Base-by-base conservation (phyloP, 2,888 invertebrate species). In the Ophion costatus region DNA sequence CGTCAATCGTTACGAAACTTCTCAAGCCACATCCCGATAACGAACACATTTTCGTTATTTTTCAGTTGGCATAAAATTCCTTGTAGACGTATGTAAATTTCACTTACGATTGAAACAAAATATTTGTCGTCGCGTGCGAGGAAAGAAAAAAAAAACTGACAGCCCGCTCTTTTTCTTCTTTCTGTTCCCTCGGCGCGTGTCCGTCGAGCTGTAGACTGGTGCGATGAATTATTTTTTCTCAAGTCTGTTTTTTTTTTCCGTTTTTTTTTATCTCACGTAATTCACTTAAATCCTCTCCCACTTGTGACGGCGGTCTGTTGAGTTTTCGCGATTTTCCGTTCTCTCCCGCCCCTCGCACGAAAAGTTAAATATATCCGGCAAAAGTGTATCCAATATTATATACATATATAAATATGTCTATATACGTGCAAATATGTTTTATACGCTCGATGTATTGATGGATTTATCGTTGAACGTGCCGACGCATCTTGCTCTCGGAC, bases 61-160 rank as follows among this genome's bases (percentile, higher is more conserved):
- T 74, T 61, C n/a, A 2, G 20, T 56, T n/a, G 17, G n/a, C 33
- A 57, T 57, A 20, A 42, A 71, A 22, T 57, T 38, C 14, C 42
- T 42, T 33, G 57, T n/a, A 20, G 17, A 42, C 56, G 51, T 69
- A 83, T 76, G 20, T 59, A 66, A 80, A 80, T 67, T 11, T 45
- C 80, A 84, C 84, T 84, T 79, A 84, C 84, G 82, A 84, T 84
- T 71, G 71, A 64, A 75, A 78, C 57, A 59, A 74, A 64, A 74
- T 77, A 81, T 81, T 79, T 61, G 77, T 59, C 67, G 63, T 57
- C 61, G 74, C 56, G 67, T 71, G 51, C 20, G 22, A 42, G 71
- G 56, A 45, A 20, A 69, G 20, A 79, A 71, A 71, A 76, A 59
- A 70, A 63, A 56, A 75, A 56, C 33, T 51, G 61, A 38, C 59